These are phyloP conservation scores for Cliona cf. orientalis DNA, from an alignment of 37 sponge, comb jelly and placozoan genomes.

Conservation along the genomic window DNA sequence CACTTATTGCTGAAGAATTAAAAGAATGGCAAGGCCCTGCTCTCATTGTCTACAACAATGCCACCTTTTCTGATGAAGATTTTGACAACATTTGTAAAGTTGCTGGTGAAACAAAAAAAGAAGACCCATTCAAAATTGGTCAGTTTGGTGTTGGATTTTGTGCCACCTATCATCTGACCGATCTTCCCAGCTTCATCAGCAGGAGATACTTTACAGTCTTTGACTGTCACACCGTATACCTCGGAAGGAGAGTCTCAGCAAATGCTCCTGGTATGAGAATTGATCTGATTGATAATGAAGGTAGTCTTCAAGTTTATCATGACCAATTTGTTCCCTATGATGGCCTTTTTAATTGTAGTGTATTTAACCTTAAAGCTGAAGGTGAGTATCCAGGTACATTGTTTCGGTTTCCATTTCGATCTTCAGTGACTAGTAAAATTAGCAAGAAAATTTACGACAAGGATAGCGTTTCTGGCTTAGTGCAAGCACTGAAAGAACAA, in stretches of 20 bases:
- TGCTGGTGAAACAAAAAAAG: conserved; percentile 76
- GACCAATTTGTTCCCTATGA: conserved; percentile 81
- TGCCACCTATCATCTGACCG: conserved; percentile 78
- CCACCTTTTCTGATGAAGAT: conserved; percentile 71
- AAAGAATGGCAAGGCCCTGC: conserved; percentile 90
- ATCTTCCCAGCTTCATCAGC: conserved; percentile 88
- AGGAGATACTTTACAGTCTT: conserved; percentile 64
- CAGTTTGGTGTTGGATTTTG: conserved; percentile 88
- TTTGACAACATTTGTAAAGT: conserved; percentile 80
- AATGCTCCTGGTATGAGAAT: conserved; percentile 73
- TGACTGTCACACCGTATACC: conserved; percentile 82
- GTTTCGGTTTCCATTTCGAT: too few relatives aligned
- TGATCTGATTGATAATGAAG: conserved; percentile 41
- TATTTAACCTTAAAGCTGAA: conserved; percentile 30
- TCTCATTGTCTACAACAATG: conserved; percentile 72
- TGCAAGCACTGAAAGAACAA: too few relatives aligned
- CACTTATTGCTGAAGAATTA: conserved; percentile 59
- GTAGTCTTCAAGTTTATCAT: conserved; percentile 37
- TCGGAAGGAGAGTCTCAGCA: conserved; percentile 52
- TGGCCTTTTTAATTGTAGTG: conserved; percentile 71
- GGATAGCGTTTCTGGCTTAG: too few relatives aligned
- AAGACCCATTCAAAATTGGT: conserved; percentile 77
- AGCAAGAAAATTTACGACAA: too few relatives aligned
- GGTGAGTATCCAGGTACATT: too few relatives aligned
- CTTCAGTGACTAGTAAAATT: too few relatives aligned